Evolutionary conservation across 2,888 invertebrate species (phyloP).

Genomic region (Platycheirus rosarum): DNA sequence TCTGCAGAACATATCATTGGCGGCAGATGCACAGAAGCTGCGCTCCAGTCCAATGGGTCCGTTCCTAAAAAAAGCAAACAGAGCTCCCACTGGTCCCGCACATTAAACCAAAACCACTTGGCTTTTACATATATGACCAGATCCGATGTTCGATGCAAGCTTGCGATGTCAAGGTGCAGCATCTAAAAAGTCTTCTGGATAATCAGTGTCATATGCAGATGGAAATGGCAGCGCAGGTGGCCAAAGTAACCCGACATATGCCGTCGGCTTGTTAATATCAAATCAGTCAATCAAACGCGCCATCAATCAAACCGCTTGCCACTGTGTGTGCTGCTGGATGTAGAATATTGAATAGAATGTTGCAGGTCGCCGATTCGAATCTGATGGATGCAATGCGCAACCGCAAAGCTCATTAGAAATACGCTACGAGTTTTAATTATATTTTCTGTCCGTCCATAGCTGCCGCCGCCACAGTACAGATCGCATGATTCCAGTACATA

Average conservation of each 20-base stretch:
- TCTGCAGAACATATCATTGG: conserved; percentile 76
- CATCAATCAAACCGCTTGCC: conserved; percentile 53
- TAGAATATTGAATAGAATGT: background rate
- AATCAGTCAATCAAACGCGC: conserved; percentile 73
- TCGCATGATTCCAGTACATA: conserved; percentile 1
- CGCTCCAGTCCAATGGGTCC: conserved; percentile 52
- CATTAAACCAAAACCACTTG: background rate
- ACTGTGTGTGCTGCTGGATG: background rate
- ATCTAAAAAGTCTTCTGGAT: conserved; percentile 51
- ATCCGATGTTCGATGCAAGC: conserved; percentile 44
- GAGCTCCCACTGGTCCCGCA: conserved; percentile 29
- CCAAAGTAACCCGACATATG: conserved; percentile 53
- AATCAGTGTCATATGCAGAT: conserved; percentile 71
- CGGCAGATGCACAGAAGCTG: conserved; percentile 79
- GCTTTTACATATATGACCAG: conserved; percentile 12
- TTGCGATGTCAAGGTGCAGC: conserved; percentile 68
- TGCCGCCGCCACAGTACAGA: conserved; percentile 5
- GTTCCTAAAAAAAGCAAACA: conserved; percentile 20
- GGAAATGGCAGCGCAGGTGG: conserved; percentile 58
- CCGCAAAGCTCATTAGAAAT: conserved; percentile 61
- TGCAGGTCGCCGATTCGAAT: conserved; percentile 16
- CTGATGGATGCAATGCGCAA: conserved; percentile 27
- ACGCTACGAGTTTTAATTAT: conserved; percentile 40
- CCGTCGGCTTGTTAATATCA: conserved; percentile 71
- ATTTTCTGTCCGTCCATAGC: conserved; percentile 14